Evolutionary conservation across 1,140 invertebrate species (phyloP).

Genomic region (Eueides isabella): DNA sequence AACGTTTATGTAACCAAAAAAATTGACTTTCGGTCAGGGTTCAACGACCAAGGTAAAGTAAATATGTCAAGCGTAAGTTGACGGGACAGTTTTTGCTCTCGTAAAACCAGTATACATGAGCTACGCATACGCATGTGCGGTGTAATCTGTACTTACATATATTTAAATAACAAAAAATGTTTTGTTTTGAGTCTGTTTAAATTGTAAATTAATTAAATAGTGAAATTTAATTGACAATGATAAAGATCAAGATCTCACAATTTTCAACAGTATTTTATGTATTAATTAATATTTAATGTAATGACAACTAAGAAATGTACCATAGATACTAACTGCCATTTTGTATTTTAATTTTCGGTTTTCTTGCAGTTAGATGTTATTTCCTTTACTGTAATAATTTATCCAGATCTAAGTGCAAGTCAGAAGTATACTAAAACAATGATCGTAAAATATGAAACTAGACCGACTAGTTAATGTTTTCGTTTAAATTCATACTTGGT

Average conservation of each 20-base stretch:
- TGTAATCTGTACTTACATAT: conserved; percentile 12
- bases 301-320: too few relatives aligned
- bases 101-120: conserved; percentile 23
- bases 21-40: conserved; percentile 36
- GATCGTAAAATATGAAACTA: background rate
- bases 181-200: background rate
- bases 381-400: background rate
- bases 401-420: background rate
- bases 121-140: background rate
- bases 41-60: conserved; percentile 39
- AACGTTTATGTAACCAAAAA: conserved; percentile 37
- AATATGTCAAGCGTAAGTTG: conserved; percentile 46
- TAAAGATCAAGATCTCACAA: too few relatives aligned
- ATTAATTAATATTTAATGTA: too few relatives aligned
- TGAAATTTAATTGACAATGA: background rate
- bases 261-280: too few relatives aligned
- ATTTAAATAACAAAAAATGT: conserved; percentile 1
- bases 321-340: too few relatives aligned
- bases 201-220: background rate
- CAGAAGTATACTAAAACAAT: background rate
- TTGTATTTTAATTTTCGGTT: background rate
- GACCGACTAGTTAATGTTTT: background rate
- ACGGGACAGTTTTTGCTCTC: conserved; percentile 42
- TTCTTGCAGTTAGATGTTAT: background rate
- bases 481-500: background rate